These are phyloP conservation scores for Dromius quadrimaculatus DNA, from an alignment of 2,888 invertebrate species.

Conservation along the genomic window DNA sequence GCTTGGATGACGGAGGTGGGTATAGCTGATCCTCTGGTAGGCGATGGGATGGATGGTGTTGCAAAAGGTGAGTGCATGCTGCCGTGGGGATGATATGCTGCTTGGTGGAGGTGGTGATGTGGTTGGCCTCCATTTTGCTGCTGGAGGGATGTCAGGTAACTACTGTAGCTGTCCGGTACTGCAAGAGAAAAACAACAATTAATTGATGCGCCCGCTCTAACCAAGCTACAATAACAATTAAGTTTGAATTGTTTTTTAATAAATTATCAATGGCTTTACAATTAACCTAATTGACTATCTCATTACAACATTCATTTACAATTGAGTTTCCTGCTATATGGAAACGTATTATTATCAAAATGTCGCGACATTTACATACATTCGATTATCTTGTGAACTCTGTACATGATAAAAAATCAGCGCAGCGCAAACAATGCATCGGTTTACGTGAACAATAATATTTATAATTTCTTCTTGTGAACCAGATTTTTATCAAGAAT, in stretches of 20 bases:
- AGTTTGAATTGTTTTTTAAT: not conserved
- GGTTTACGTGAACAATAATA: slow-evolving; percentile 11
- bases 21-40: slow-evolving; percentile 68
- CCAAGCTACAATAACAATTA: not conserved
- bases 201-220: not conserved
- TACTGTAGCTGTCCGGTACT: slow-evolving; percentile 77
- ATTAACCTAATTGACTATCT: slow-evolving; percentile 16
- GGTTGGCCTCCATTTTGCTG: slow-evolving; percentile 63
- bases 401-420: slow-evolving; percentile 15
- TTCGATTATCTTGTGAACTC: slow-evolving; percentile 21
- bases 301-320: slow-evolving; percentile 22
- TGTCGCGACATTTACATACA: slow-evolving; percentile 27
- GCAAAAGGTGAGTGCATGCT: slow-evolving; percentile 69
- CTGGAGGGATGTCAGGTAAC: slow-evolving; percentile 68
- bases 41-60: slow-evolving; percentile 73
- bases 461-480: not conserved
- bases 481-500: slow-evolving; percentile 5
- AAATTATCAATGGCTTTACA: not conserved
- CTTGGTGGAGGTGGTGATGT: slow-evolving; percentile 60
- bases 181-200: slow-evolving; percentile 61
- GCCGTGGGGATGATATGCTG: slow-evolving; percentile 59
- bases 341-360: slow-evolving; percentile 4
- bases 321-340: slow-evolving; percentile 12
- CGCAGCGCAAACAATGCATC: not conserved
- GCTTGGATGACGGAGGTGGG: slow-evolving; percentile 80